phyloP scores from a whole-genome alignment of 2,888 invertebrate genomes.

The Microchrysa polita region DNA sequence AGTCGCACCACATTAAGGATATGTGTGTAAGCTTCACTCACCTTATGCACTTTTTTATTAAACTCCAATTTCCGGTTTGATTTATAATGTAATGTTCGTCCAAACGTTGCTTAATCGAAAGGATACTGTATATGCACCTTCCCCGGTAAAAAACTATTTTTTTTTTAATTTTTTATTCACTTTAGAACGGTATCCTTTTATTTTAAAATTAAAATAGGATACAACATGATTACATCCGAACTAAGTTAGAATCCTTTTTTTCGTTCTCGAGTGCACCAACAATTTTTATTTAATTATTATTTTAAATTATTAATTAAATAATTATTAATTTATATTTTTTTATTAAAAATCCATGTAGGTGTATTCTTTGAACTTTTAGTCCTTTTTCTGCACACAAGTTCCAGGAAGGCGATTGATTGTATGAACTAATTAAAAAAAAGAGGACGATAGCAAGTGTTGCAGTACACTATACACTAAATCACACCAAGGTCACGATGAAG shows the following conservation, averaged over 20 bases:
- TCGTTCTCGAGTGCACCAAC: slow-evolving; percentile 21
- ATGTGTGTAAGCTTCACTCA: slow-evolving; percentile 22
- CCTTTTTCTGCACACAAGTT: not conserved
- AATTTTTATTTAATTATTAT: not conserved
- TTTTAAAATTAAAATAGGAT: slow-evolving; percentile 18
- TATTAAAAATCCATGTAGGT: not conserved
- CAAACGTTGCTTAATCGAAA: not conserved
- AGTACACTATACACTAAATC: slow-evolving; percentile 41
- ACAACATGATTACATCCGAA: slow-evolving; percentile 23
- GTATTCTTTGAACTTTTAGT: slow-evolving; percentile 10
- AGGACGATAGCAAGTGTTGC: slow-evolving; percentile 31
- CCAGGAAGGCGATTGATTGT: slow-evolving; percentile 20
- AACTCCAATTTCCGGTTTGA: slow-evolving; percentile 26
- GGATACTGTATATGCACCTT: no score
- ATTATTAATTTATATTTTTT: slow-evolving; percentile 8
- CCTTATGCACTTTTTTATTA: slow-evolving; percentile 31
- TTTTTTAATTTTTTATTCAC: slow-evolving; percentile 7
- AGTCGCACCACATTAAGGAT: slow-evolving; percentile 13
- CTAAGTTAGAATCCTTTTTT: slow-evolving; percentile 8
- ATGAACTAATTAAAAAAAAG: slow-evolving; percentile 21
- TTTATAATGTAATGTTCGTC: slow-evolving; percentile 1
- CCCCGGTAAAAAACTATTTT: no score
- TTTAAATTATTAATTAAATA: not conserved
- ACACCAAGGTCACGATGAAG: slow-evolving; percentile 55
- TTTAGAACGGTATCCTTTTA: slow-evolving; percentile 1